phyloP scores from a whole-genome alignment of 30 jellyfish, hydroid and myxozoan genomes.

The Aurelia coerulea region DNA sequence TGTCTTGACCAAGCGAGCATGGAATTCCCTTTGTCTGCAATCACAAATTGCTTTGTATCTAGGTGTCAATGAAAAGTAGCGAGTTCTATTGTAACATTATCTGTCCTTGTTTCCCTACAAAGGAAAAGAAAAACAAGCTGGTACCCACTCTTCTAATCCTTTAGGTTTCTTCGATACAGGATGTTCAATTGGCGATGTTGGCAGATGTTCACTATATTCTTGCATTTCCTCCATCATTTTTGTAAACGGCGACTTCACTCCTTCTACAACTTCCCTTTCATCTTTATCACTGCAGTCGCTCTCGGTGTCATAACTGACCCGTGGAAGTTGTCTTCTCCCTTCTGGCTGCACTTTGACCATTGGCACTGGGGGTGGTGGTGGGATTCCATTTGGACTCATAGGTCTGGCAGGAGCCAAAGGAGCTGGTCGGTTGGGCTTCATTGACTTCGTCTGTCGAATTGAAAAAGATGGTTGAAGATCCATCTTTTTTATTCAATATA shows the following conservation, averaged over 20 bases:
- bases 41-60: no score
- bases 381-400: constrained; percentile 1
- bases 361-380: background rate
- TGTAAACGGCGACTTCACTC: constrained; percentile 64
- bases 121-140: no score
- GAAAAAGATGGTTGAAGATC: background rate
- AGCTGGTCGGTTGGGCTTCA: constrained; percentile 56
- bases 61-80: no score
- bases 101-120: background rate
- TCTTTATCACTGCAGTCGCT: constrained; percentile 36
- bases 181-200: constrained; percentile 37
- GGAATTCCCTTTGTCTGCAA: no score
- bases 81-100: no score
- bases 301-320: constrained; percentile 16
- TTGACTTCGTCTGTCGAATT: constrained; percentile 21
- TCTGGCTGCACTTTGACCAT: constrained; percentile 13
- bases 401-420: constrained; percentile 38
- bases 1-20: no score
- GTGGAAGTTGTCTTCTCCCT: constrained; percentile 51
- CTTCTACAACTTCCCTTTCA: background rate
- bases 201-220: constrained; percentile 56
- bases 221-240: constrained; percentile 79
- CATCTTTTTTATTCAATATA: no score
- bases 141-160: constrained; percentile 34
- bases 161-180: constrained; percentile 46